Conservation (phyloP, 2,797 vertebrate species). For the Mormyrus hasselquistii region DNA sequence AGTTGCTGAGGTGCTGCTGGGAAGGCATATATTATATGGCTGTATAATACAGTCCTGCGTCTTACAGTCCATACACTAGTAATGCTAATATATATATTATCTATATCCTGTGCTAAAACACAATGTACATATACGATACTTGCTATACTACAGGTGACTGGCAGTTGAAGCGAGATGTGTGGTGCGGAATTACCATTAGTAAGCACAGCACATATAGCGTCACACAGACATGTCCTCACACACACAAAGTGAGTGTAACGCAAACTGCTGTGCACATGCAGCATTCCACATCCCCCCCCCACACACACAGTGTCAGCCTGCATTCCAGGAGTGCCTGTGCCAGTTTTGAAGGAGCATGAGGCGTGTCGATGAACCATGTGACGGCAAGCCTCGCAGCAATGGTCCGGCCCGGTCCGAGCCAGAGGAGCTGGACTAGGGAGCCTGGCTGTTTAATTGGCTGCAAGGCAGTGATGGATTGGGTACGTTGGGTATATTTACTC, state of each 20-base stretch:
- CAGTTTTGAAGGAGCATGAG: background rate
- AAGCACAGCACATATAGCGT: background rate
- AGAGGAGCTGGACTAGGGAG: conserved; percentile 34
- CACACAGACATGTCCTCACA: background rate
- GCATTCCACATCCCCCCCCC: background rate
- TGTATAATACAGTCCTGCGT: background rate
- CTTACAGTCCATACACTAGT: background rate
- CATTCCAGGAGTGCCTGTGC: background rate
- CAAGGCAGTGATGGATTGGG: conserved; percentile 55
- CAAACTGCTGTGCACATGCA: background rate
- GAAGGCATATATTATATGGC: background rate
- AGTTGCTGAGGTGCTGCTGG: background rate
- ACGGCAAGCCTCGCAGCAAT: conserved; percentile 16
- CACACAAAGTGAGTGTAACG: background rate
- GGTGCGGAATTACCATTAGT: background rate
- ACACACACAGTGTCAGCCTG: background rate
- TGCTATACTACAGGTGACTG: background rate
- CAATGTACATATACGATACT: background rate
- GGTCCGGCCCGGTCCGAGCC: conserved; percentile 18
- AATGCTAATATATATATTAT: background rate
- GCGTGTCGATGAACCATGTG: background rate
- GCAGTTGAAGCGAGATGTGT: background rate
- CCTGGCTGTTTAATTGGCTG: conserved; percentile 54
- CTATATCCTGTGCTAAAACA: background rate
- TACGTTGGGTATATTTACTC: conserved; percentile 43